Conservation (phyloP, 2,113 vertebrate species). For the Psilopogon haemacephalus region DNA sequence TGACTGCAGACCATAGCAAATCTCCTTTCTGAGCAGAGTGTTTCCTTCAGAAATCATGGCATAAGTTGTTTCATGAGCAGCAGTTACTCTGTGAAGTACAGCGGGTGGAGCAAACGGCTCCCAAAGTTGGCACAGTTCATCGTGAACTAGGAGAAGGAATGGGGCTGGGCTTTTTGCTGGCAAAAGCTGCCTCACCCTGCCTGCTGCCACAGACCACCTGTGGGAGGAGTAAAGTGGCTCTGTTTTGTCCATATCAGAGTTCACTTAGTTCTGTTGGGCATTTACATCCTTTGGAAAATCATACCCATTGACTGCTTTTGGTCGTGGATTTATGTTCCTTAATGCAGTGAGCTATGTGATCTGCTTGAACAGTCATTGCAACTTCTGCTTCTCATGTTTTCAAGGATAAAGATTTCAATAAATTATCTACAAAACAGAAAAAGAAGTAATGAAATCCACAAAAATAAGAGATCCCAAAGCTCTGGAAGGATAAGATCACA, state of each 20-base stretch:
- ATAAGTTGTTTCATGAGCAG: neutral
- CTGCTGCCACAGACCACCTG: neutral
- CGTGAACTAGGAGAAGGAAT: neutral
- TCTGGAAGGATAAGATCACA: neutral
- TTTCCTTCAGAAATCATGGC: neutral
- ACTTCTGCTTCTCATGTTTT: neutral
- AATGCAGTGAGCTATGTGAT: neutral
- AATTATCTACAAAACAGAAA: neutral
- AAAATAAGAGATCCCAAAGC: slow-evolving; percentile 26
- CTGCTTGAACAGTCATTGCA: neutral
- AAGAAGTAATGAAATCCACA: slow-evolving; percentile 6
- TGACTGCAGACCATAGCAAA: neutral
- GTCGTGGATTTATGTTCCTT: neutral
- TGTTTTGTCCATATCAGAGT: neutral
- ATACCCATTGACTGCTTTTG: neutral
- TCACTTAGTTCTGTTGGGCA: neutral
- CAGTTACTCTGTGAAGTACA: neutral
- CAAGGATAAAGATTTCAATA: neutral
- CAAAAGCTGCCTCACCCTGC: neutral
- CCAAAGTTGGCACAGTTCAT: neutral
- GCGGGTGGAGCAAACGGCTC: neutral
- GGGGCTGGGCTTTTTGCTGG: neutral
- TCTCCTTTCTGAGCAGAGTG: neutral
- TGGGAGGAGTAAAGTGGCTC: neutral
- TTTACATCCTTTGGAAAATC: neutral